These are phyloP conservation scores for Tricholaema leucomelas DNA, from an alignment of 2,113 vertebrate genomes.

Conservation along the genomic window DNA sequence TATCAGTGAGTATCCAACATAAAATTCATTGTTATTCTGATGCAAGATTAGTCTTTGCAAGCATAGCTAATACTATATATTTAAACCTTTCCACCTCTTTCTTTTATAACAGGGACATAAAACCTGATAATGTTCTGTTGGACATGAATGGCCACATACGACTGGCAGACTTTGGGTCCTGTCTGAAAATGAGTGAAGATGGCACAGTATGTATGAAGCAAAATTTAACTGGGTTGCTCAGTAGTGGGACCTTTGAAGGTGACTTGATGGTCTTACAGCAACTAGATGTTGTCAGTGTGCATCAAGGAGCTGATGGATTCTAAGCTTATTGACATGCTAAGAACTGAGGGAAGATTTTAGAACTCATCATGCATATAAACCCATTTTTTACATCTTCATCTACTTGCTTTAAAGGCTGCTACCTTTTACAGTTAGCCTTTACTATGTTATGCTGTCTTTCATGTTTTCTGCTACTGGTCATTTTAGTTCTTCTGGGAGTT, in stretches of 20 bases:
- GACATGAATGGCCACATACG: slow-evolving; percentile 96
- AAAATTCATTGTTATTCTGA: not conserved
- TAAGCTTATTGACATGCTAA: not conserved
- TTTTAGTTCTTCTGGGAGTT: not conserved
- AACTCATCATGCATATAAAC: not conserved
- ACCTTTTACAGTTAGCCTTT: not conserved
- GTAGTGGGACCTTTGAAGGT: not conserved
- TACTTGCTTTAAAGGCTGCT: not conserved
- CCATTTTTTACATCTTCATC: not conserved
- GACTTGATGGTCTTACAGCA: not conserved
- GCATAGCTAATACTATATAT: not conserved
- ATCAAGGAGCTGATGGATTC: not conserved
- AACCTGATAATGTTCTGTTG: slow-evolving; percentile 95
- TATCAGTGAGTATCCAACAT: not conserved
- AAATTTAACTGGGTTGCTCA: not conserved
- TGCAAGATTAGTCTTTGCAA: not conserved
- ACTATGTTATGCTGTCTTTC: not conserved
- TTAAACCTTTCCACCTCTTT: not conserved
- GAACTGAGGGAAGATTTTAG: not conserved
- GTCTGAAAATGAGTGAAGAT: slow-evolving; percentile 94
- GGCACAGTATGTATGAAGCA: slow-evolving; percentile 87
- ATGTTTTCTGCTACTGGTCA: not conserved
- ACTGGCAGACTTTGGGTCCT: slow-evolving; percentile 96
- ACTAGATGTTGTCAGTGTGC: not conserved
- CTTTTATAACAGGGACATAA: slow-evolving; percentile 85